A percentile compares a stretch with the other conserved stretches of the same genome.
Evolutionary conservation across 2,888 invertebrate genomes (phyloP).

Genomic region (Sphaerophoria rueppellii): DNA sequence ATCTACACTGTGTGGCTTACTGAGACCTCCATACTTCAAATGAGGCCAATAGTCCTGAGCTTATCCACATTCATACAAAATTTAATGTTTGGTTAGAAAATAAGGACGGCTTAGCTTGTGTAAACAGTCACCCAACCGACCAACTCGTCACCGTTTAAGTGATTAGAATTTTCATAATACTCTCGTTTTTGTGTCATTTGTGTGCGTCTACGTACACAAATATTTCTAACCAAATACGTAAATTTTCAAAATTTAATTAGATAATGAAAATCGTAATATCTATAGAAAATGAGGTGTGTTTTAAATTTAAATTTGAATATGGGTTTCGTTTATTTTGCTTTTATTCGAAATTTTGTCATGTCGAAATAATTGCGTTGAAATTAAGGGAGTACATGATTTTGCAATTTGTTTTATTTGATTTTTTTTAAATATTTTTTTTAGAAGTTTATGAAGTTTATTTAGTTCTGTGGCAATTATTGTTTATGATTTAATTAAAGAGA

Average conservation of each 20-base stretch:
- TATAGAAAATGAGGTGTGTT: slow-evolving; percentile 15
- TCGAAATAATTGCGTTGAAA: no score
- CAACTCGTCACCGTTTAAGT: slow-evolving; percentile 45
- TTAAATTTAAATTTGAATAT: background rate
- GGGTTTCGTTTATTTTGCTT: no score
- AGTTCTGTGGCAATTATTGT: background rate
- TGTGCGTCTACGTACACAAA: no score
- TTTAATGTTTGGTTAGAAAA: background rate
- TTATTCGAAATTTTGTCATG: background rate
- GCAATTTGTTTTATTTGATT: slow-evolving; percentile 9
- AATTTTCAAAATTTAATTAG: slow-evolving; percentile 46
- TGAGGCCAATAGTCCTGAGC: slow-evolving; percentile 14
- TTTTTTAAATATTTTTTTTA: background rate
- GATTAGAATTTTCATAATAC: slow-evolving; percentile 55
- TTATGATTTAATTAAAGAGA: background rate
- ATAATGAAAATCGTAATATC: slow-evolving; percentile 29
- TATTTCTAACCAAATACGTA: background rate
- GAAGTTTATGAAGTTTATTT: background rate
- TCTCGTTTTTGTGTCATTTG: background rate
- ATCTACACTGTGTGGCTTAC: no score
- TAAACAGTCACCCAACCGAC: slow-evolving; percentile 31
- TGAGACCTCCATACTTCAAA: background rate
- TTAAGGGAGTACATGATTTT: background rate
- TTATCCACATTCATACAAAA: background rate
- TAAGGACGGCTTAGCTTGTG: slow-evolving; percentile 32